These are phyloP conservation scores for Holocentrus rufus DNA, from an alignment of 2,797 vertebrate species.

Conservation along the genomic window DNA sequence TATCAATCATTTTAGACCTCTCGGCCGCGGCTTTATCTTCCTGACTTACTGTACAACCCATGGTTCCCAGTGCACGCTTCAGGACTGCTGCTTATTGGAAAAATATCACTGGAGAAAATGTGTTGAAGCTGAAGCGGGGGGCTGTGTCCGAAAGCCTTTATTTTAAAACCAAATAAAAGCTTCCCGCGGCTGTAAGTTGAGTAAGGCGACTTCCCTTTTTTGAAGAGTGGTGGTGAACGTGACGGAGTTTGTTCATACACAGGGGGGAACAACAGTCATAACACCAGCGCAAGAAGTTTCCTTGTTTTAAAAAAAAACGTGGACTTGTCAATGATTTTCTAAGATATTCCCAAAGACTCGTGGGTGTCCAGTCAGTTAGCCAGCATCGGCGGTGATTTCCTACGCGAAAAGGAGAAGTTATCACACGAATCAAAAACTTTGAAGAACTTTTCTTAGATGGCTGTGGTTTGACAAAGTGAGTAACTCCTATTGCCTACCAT, in stretches of 20 bases:
- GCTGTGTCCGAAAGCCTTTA: slow-evolving; percentile 21
- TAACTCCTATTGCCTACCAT: slow-evolving; percentile 40
- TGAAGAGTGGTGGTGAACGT: slow-evolving; percentile 49
- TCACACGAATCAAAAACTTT: background rate
- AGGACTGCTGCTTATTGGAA: slow-evolving; percentile 79
- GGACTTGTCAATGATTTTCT: slow-evolving; percentile 30
- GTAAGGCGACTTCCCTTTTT: slow-evolving; percentile 71
- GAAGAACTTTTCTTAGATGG: slow-evolving; percentile 46
- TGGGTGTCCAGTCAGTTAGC: slow-evolving; percentile 26
- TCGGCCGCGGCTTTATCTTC: slow-evolving; percentile 98
- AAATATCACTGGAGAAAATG: slow-evolving; percentile 54
- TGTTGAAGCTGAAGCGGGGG: slow-evolving; percentile 6
- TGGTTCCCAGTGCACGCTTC: slow-evolving; percentile 87
- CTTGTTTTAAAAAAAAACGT: background rate
- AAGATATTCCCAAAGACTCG: slow-evolving; percentile 30
- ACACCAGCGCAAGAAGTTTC: slow-evolving; percentile 15
- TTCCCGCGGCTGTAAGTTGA: slow-evolving; percentile 50
- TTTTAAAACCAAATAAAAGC: slow-evolving; percentile 28
- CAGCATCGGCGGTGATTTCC: slow-evolving; percentile 32
- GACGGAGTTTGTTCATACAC: slow-evolving; percentile 58
- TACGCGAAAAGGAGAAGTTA: slow-evolving; percentile 25
- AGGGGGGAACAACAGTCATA: slow-evolving; percentile 9
- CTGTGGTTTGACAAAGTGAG: slow-evolving; percentile 25
- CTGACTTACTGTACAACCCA: slow-evolving; percentile 98
- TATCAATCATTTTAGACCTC: slow-evolving; percentile 95